These are phyloP conservation scores for Timema podura DNA, from an alignment of 2,888 invertebrate genomes.

Conservation along the genomic window DNA sequence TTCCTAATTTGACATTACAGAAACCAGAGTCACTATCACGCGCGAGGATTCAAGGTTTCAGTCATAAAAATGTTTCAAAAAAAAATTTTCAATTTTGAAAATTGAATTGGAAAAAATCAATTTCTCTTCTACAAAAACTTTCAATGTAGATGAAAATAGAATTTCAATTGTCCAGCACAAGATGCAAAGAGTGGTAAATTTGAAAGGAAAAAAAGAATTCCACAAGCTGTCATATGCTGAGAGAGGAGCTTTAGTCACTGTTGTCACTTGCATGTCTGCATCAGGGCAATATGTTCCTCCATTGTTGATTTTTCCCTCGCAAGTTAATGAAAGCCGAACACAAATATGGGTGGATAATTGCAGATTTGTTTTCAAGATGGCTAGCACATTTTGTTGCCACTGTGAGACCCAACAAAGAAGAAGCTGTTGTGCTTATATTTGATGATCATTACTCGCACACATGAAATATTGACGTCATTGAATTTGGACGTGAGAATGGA, in stretches of 20 bases:
- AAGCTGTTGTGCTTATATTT: constrained; percentile 10
- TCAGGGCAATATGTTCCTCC: constrained; percentile 14
- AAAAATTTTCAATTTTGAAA: not conserved
- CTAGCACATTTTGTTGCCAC: constrained; percentile 7
- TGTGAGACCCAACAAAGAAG: not conserved
- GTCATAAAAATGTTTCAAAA: constrained; percentile 3
- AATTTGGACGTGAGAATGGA: constrained; percentile 4
- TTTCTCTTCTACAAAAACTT: constrained; percentile 32
- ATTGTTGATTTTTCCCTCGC: constrained; percentile 9
- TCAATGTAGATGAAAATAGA: constrained; percentile 41
- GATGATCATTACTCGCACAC: constrained; percentile 7
- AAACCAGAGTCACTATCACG: constrained; percentile 11
- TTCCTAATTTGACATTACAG: not conserved
- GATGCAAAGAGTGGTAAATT: constrained; percentile 37
- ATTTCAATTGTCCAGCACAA: constrained; percentile 39
- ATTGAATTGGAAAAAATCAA: not conserved
- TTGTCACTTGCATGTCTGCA: constrained; percentile 36
- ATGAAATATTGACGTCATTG: constrained; percentile 2
- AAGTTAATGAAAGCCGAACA: constrained; percentile 25
- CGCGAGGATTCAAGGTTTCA: not conserved
- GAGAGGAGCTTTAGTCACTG: constrained; percentile 39
- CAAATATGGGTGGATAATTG: constrained; percentile 38
- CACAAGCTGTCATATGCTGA: constrained; percentile 39
- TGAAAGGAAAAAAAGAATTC: constrained; percentile 39
- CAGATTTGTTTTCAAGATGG: not conserved